phyloP scores from a whole-genome alignment of 2,888 invertebrate species.

The Cephonodes hylas region DNA sequence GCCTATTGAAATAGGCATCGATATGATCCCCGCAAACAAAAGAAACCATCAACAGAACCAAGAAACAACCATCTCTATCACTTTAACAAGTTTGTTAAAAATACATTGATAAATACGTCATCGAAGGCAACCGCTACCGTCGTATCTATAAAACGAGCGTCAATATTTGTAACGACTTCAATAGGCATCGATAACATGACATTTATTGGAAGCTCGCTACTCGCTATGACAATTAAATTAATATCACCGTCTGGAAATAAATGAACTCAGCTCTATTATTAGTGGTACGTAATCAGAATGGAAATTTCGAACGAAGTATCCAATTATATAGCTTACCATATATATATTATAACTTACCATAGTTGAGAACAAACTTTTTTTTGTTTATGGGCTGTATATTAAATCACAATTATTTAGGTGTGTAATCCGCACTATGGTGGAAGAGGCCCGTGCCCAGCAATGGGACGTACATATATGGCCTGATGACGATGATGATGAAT shows the following conservation, averaged over 20 bases:
- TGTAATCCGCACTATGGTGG: no score
- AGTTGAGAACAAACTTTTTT: no score
- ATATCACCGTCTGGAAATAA: conserved; percentile 3
- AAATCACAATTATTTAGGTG: no score
- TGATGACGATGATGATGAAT: no score
- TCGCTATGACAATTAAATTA: not conserved
- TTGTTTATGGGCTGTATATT: no score
- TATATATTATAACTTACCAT: not conserved
- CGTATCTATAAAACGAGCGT: not conserved
- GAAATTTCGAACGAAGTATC: not conserved
- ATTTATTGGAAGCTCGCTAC: not conserved
- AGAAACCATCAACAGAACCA: not conserved
- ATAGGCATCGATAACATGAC: not conserved
- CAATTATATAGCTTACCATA: not conserved
- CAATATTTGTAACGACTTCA: conserved; percentile 3
- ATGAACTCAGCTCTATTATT: not conserved
- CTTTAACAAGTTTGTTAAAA: not conserved
- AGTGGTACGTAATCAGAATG: not conserved
- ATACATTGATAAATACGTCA: not conserved
- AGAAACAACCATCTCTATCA: not conserved
- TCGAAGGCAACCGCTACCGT: not conserved
- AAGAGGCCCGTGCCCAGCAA: no score
- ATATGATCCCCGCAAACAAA: no score
- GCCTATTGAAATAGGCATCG: no score
- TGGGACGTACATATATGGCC: no score